Evolutionary conservation across 2,113 vertebrate genomes (phyloP), one percentile per base, ranked within the genome.

Genomic region (Conger conger): DNA sequence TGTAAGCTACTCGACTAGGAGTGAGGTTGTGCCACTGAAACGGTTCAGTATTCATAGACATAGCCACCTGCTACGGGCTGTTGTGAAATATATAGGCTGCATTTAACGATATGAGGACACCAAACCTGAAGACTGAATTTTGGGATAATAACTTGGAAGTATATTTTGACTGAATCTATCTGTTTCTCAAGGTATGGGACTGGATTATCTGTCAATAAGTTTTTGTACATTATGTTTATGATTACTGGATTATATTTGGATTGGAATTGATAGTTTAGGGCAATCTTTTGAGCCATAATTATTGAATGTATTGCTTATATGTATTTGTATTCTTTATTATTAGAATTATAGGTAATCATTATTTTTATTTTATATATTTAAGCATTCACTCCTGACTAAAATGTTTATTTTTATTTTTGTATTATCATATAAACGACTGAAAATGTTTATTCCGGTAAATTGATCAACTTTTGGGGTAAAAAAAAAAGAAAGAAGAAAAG

Each of bases 31-130:
- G 90, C 90, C 91, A 68, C 88, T 88, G 86, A 88, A 83, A 82
- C 83, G 82, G 82, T 82, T 90, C 81, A 85, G 91, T 88, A 76
- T 82, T 87, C 82, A 84, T 87, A 87, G 86, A 86, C 76, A 4
- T 4, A 91, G 93, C 92, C 95, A 95, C 94, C 94, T 96, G 95
- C 92, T 81, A 33, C 27, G 89, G 89, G 89, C 33, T 83, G 86
- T 60, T 73, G 33, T 35, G 87, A 84, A 35, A 23, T 8, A 68
- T 23, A 50, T 30, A 84, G 84, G 42, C 87, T 83, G 85, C 81
- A 86, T 78, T 16, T 85, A 57, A 45, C 35, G 13, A 76, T 82
- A 80, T 84, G 87, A 84, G 80, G 86, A 86, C 86, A 38, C 33
- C 45, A 57, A 73, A 84, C 82, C 87, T 86, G 68, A 38, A 76